Evolutionary conservation across 2,113 vertebrate genomes (phyloP).

Genomic region (Phalacrocorax carbo): DNA sequence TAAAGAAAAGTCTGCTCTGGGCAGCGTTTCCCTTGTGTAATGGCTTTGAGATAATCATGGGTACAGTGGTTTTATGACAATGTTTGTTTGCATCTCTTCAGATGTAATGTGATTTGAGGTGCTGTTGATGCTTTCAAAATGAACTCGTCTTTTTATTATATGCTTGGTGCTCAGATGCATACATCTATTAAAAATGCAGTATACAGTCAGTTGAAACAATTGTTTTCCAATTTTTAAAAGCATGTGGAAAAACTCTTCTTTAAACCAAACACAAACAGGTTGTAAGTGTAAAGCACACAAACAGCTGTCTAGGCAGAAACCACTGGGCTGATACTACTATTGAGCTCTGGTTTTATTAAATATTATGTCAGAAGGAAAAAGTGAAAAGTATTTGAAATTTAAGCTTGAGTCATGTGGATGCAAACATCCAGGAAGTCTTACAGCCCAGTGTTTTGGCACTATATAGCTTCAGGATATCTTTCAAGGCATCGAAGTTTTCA

Average conservation of each 20-base stretch:
- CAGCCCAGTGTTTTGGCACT: constrained; percentile 32
- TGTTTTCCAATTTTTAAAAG: background rate
- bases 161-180: background rate
- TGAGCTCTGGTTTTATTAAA: constrained; percentile 50
- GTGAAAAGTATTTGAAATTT: constrained; percentile 55
- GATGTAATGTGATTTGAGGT: background rate
- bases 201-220: background rate
- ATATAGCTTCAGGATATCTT: background rate
- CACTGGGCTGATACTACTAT: background rate
- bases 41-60: background rate
- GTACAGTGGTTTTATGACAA: background rate
- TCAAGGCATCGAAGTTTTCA: constrained; percentile 28
- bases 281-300: background rate
- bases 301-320: constrained; percentile 35
- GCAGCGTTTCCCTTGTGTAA: rapidly evolving
- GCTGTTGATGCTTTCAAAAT: background rate
- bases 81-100: background rate
- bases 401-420: constrained; percentile 51
- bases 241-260: background rate
- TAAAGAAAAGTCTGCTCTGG: background rate
- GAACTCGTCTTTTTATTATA: background rate
- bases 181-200: background rate
- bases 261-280: background rate
- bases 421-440: constrained; percentile 12
- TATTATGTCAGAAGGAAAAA: constrained; percentile 59